Percentiles rank a stretch among this genome's conserved stretches.
Conservation (phyloP, 2,888 invertebrate species). For the Pyrgus malvae region DNA sequence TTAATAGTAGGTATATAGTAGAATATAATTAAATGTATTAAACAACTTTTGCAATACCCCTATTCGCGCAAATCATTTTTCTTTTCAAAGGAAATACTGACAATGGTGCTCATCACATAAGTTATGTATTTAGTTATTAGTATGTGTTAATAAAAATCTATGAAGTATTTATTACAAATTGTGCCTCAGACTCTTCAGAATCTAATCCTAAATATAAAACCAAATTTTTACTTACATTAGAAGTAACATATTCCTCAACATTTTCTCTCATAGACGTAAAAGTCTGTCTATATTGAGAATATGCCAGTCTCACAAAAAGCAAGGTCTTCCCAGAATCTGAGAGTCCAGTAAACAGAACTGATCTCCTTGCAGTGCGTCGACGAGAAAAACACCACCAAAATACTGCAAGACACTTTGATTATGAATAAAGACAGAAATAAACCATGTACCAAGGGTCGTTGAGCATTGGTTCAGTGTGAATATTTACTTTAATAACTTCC, state of each 20-base stretch:
- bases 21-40: no score
- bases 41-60: no score
- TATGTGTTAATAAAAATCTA: no score
- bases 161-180: no score
- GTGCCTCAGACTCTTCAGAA: no score
- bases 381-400: constrained; percentile 83
- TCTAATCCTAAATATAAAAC: no score
- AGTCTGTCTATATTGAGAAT: constrained; percentile 87
- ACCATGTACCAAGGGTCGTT: constrained; percentile 70
- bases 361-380: constrained; percentile 81
- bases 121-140: no score
- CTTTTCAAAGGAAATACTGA: no score
- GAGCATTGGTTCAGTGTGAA: constrained; percentile 68
- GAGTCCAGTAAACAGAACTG: constrained; percentile 90
- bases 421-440: not conserved
- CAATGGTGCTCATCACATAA: no score
- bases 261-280: constrained; percentile 96
- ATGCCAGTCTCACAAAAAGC: constrained; percentile 89
- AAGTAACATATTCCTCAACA: constrained; percentile 84
- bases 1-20: no score
- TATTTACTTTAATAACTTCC: constrained; percentile 71
- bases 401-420: constrained; percentile 65
- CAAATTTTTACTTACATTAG: constrained; percentile 82
- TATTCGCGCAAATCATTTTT: no score
- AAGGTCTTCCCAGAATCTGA: constrained; percentile 96